These are phyloP conservation scores for Otolemur crassicaudatus DNA, from an alignment of 2,797 vertebrate genomes.

Conservation along the genomic window DNA sequence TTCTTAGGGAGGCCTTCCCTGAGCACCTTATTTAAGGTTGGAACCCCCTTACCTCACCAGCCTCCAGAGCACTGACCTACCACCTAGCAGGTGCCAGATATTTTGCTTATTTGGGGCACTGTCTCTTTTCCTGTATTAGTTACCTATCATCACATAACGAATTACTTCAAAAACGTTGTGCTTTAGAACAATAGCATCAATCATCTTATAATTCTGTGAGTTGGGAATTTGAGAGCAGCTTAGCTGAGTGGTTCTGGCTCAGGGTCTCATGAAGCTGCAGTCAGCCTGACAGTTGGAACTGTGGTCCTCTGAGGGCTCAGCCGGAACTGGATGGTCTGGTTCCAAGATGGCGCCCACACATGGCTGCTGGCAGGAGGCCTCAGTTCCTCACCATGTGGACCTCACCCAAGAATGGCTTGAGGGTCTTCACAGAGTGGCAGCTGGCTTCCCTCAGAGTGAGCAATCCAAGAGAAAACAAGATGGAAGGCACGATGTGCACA, in stretches of 20 bases:
- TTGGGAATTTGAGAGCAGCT: background rate
- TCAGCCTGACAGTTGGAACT: background rate
- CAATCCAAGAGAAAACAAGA: background rate
- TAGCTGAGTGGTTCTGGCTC: background rate
- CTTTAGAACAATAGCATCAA: background rate
- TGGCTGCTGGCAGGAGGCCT: background rate
- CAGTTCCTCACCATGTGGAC: accelerated
- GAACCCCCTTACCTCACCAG: too few relatives aligned
- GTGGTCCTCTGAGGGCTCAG: accelerated
- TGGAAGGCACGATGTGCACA: accelerated
- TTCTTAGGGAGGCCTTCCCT: background rate
- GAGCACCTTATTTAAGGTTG: background rate
- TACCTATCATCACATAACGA: background rate
- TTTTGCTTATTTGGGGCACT: too few relatives aligned
- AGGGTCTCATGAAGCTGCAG: background rate
- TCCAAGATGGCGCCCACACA: background rate
- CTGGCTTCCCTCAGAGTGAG: background rate
- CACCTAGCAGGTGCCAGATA: background rate
- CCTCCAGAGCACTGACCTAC: background rate
- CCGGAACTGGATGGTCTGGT: background rate
- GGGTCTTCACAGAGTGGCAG: accelerated
- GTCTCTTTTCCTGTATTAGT: background rate
- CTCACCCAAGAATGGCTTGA: background rate
- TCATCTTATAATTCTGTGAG: background rate
- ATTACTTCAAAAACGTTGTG: background rate